Base-by-base conservation (phyloP, 2,113 vertebrate genomes). In the Lycocorax pyrrhopterus region DNA sequence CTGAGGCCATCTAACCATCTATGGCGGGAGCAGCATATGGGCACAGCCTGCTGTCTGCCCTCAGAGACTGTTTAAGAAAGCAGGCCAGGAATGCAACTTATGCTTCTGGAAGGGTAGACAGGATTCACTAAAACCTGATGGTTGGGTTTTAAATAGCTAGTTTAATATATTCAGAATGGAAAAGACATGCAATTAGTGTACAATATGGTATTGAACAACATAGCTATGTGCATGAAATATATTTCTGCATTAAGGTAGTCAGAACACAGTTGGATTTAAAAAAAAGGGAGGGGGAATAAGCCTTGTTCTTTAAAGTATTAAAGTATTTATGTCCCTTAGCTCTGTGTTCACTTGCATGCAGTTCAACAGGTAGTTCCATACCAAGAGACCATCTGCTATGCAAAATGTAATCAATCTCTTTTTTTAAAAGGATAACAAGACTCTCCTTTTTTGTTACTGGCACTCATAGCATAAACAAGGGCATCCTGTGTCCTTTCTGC, bases 301-400 rank as follows among this genome's bases (percentile, higher is more conserved):
- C 23, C 32, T 39, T 52, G 12, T 62, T 85, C 75, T 89, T 85
- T 52, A 62, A 94, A 56, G 32, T 92, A 87, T 66, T 87, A 43
- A 95, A 75, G 7, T 86, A 63, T 94, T 95, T 95, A 90, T 87
- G 32, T 41, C 25, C 47, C 18, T 93, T 89, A 92, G 49, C 39
- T 94, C 21, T 92, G 44, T 93, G 80, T 73, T 95, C 29, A 84
- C 27, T 83, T 93, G 37, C 51, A 51, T 94, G 94, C n/a, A 76
- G 16, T 73, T 79, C 72, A 92, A 94, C 60, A 96, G 60, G 73
- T 94, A 93, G 80, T 64, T 72, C 49, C 85, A 93, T 89, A 91
- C 63, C 82, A 97, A 96, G 89, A 96, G 21, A 79, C 77, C 95
- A 96, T 96, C 95, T 97, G 95, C 37, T 88, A 75, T 58, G 33